A percentile compares a stretch with the other conserved stretches of the same genome.
Evolutionary conservation across 2,113 vertebrate species (phyloP).

Genomic region (Trachemys scripta): DNA sequence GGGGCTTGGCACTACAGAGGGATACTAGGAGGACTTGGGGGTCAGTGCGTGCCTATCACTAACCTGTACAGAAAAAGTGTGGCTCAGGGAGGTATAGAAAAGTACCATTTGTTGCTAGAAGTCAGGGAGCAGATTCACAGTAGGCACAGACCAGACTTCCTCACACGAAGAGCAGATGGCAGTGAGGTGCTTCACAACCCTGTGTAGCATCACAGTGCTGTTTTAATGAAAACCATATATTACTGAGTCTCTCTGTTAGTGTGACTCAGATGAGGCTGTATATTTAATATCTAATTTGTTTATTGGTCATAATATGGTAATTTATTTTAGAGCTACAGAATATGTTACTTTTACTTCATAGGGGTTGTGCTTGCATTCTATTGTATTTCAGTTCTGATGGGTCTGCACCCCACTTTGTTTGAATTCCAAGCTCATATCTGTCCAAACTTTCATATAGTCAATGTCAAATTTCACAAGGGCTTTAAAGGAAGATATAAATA

Average conservation of each 20-base stretch:
- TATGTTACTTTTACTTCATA: not conserved
- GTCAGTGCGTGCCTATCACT: too few relatives aligned
- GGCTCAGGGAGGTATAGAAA: too few relatives aligned
- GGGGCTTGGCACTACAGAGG: too few relatives aligned
- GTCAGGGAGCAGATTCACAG: too few relatives aligned
- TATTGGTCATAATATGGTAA: not conserved
- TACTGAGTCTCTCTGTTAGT: not conserved
- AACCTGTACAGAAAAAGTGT: too few relatives aligned
- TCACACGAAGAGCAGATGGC: too few relatives aligned
- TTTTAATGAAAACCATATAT: not conserved
- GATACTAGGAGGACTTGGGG: too few relatives aligned
- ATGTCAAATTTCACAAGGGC: slow-evolving; percentile 23
- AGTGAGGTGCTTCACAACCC: too few relatives aligned
- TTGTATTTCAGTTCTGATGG: not conserved
- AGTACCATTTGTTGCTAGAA: too few relatives aligned
- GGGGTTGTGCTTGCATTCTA: not conserved
- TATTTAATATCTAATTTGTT: not conserved
- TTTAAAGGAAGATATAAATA: slow-evolving; percentile 58
- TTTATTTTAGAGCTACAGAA: not conserved
- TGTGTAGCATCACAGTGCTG: not conserved
- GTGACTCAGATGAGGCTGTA: not conserved
- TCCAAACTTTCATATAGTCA: slow-evolving; percentile 29
- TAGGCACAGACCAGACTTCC: too few relatives aligned
- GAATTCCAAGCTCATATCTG: not conserved
- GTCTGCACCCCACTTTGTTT: too few relatives aligned